phyloP scores from a whole-genome alignment of 2,797 vertebrate genomes.

The Hybognathus amarus region DNA sequence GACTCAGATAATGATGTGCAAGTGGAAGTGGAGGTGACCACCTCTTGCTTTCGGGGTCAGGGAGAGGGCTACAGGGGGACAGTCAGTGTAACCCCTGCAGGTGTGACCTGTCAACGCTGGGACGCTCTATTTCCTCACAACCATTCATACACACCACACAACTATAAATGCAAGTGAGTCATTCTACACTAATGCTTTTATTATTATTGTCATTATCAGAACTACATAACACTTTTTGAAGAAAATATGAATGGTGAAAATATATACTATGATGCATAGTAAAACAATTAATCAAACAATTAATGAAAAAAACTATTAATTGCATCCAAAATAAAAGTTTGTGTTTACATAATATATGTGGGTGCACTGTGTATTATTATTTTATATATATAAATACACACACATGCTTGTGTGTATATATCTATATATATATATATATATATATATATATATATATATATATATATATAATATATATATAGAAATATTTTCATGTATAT shows the following conservation, averaged over 20 bases:
- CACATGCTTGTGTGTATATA: too few relatives aligned
- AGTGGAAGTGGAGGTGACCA: constrained; percentile 78
- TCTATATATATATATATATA: too few relatives aligned
- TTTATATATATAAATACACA: too few relatives aligned
- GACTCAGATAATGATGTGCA: constrained; percentile 71
- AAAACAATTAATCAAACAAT: too few relatives aligned
- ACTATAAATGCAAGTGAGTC: constrained; percentile 99
- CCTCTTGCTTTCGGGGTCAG: constrained; percentile 84
- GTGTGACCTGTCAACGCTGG: constrained; percentile 91
- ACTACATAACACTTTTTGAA: background rate
- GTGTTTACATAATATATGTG: too few relatives aligned
- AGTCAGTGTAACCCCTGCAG: constrained; percentile 86
- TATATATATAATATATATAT: too few relatives aligned
- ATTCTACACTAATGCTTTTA: constrained; percentile 36
- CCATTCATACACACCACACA: constrained; percentile 89
- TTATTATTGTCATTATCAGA: background rate
- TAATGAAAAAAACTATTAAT: too few relatives aligned
- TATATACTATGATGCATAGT: too few relatives aligned
- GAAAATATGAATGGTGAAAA: background rate
- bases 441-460: too few relatives aligned
- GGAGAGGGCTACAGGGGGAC: constrained; percentile 89
- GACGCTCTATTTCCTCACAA: constrained; percentile 92
- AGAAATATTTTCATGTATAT: too few relatives aligned
- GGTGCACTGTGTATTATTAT: too few relatives aligned
- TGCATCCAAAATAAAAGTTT: too few relatives aligned